A percentile compares a stretch with the other conserved stretches of the same genome.
Evolutionary conservation across 1,140 invertebrate species (phyloP).

Genomic region (Leptopilina boulardi): DNA sequence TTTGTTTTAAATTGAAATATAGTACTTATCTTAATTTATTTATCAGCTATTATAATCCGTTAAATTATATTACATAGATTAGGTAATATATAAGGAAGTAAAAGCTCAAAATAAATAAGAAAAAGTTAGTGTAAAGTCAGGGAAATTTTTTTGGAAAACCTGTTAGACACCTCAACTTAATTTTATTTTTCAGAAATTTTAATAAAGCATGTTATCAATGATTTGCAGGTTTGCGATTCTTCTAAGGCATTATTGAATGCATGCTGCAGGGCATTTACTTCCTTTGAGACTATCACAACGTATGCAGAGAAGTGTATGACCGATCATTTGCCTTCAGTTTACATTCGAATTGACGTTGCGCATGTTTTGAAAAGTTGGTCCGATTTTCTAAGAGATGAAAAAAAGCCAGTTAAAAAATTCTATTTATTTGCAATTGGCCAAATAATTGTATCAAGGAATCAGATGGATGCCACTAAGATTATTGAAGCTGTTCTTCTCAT

Average conservation of each 20-base stretch:
- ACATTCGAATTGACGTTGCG: constrained; percentile 36
- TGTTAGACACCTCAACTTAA: too few species aligned
- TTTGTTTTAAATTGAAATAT: too few species aligned
- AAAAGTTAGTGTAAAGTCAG: too few species aligned
- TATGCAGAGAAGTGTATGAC: constrained; percentile 28
- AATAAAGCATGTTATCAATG: not conserved
- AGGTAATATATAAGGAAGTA: too few species aligned
- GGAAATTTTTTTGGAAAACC: too few species aligned
- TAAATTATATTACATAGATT: too few species aligned
- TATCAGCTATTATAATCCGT: too few species aligned
- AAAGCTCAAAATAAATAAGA: too few species aligned
- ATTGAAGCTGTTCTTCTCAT: constrained; percentile 14
- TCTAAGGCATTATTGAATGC: constrained; percentile 30
- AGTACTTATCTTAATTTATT: too few species aligned
- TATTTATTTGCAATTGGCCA: constrained; percentile 20
- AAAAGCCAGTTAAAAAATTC: constrained; percentile 29
- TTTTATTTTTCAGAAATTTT: too few species aligned
- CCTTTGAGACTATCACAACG: not conserved
- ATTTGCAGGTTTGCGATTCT: constrained; percentile 35
- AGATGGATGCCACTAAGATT: not conserved
- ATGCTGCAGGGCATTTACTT: constrained; percentile 30
- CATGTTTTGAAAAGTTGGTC: constrained; percentile 39
- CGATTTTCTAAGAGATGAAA: constrained; percentile 26
- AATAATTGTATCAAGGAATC: not conserved
- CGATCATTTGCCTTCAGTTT: not conserved